phyloP scores from a whole-genome alignment of 2,113 vertebrate genomes.

The Coregonus clupeaformis region DNA sequence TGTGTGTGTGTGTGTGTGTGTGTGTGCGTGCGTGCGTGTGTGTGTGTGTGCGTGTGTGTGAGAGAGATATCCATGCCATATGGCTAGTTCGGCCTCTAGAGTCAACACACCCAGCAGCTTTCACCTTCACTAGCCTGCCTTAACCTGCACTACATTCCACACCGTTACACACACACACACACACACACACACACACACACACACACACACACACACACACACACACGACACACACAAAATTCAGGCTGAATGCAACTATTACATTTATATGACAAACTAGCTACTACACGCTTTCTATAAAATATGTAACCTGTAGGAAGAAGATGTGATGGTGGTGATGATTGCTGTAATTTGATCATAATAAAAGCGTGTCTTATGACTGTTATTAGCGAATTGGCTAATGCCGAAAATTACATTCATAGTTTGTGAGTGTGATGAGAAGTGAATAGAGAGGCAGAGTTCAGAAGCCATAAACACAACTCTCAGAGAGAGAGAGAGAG shows the following conservation, averaged over 20 bases:
- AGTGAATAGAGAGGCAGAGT: not conserved
- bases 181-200: not conserved
- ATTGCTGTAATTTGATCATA: not conserved
- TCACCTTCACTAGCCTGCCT: constrained; percentile 48
- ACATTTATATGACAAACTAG: not conserved
- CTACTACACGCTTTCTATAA: not conserved
- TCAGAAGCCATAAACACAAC: too few relatives aligned
- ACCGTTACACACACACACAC: not conserved
- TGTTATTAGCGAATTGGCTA: not conserved
- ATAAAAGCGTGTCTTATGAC: not conserved
- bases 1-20: not conserved
- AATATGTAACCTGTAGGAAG: not conserved
- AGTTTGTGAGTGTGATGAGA: not conserved
- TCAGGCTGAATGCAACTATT: not conserved
- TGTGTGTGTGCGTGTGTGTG: not conserved
- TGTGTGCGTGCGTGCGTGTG: not conserved
- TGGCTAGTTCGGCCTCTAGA: constrained; percentile 9
- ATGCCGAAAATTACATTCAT: not conserved
- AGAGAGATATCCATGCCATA: not conserved
- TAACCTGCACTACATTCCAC: constrained; percentile 61
- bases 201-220: not conserved
- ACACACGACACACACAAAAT: not conserved
- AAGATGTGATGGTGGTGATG: not conserved
- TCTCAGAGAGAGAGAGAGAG: not conserved
- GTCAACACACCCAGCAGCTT: not conserved